A percentile compares a stretch with the other conserved stretches of the same genome.
Evolutionary conservation across 2,113 vertebrate genomes (phyloP).

Genomic region (Lophochroa leadbeateri): DNA sequence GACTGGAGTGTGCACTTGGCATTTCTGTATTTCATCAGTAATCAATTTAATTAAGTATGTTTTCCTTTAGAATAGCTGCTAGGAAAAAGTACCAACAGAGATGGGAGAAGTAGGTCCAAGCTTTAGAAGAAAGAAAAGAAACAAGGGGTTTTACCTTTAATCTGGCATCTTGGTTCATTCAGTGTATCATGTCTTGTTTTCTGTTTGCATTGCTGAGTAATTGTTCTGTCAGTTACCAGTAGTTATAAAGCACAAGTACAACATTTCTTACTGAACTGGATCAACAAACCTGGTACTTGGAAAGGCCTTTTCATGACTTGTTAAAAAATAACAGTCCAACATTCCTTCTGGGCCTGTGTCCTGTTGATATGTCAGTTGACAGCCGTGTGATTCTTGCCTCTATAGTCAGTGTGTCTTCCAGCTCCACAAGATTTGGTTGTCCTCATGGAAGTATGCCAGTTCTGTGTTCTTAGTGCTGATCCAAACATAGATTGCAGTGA

Average conservation of each 20-base stretch:
- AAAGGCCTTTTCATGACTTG: background rate
- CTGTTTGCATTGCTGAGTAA: background rate
- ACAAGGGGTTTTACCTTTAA: background rate
- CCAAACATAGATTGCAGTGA: background rate
- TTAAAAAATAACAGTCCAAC: background rate
- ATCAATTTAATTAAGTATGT: background rate
- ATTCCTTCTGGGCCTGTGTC: background rate
- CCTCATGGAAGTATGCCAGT: background rate
- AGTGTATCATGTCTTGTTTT: background rate
- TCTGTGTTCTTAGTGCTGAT: background rate
- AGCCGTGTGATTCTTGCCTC: background rate
- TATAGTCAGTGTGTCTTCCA: rapidly evolving
- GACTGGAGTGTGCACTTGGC: background rate
- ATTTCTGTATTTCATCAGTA: background rate
- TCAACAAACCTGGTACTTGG: background rate
- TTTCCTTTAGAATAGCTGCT: background rate
- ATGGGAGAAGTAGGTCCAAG: background rate
- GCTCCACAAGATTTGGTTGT: background rate
- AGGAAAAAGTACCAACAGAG: background rate
- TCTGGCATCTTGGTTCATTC: background rate
- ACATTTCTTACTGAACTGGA: background rate
- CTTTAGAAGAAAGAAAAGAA: background rate
- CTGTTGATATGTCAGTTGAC: background rate
- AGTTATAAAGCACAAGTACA: background rate
- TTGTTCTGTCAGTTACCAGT: background rate